These are phyloP conservation scores for Trachythela sp. DNA, from an alignment of 64 coral and sea anemone species.

Conservation along the genomic window DNA sequence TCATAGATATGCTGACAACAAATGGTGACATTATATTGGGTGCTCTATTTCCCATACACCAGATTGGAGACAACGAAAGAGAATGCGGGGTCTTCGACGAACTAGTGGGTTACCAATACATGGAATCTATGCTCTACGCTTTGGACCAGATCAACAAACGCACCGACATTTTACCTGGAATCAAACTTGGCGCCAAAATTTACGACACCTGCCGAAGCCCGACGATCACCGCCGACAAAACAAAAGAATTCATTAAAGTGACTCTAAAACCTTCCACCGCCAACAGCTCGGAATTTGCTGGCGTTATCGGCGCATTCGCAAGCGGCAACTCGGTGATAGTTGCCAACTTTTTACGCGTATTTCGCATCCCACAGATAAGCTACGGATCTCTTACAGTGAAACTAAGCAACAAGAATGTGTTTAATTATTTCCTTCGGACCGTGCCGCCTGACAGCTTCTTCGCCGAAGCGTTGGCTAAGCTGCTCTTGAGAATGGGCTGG, in stretches of 20 bases:
- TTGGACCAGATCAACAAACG: neutral
- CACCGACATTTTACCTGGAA: neutral
- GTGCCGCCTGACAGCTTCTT: neutral
- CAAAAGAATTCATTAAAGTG: neutral
- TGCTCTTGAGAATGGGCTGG: neutral
- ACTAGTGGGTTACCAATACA: neutral
- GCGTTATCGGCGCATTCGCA: neutral
- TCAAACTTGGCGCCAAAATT: neutral
- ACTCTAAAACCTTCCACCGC: neutral
- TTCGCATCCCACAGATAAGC: slow-evolving; percentile 25
- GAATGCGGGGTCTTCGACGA: neutral
- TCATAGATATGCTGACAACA: neutral
- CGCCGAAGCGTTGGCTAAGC: neutral
- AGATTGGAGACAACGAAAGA: neutral
- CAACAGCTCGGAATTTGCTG: slow-evolving; percentile 4
- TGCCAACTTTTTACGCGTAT: slow-evolving; percentile 17
- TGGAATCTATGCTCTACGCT: slow-evolving; percentile 10
- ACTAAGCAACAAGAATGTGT: slow-evolving; percentile 6
- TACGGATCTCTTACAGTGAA: slow-evolving; percentile 3
- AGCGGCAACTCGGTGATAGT: slow-evolving; percentile 11
- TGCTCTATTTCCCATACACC: neutral
- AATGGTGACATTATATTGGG: neutral
- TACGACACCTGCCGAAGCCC: slow-evolving; percentile 19
- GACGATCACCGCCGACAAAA: neutral
- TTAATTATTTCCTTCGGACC: slow-evolving; percentile 12